phyloP scores from a whole-genome alignment of 2,888 invertebrate genomes.

The Drosophila mimica region DNA sequence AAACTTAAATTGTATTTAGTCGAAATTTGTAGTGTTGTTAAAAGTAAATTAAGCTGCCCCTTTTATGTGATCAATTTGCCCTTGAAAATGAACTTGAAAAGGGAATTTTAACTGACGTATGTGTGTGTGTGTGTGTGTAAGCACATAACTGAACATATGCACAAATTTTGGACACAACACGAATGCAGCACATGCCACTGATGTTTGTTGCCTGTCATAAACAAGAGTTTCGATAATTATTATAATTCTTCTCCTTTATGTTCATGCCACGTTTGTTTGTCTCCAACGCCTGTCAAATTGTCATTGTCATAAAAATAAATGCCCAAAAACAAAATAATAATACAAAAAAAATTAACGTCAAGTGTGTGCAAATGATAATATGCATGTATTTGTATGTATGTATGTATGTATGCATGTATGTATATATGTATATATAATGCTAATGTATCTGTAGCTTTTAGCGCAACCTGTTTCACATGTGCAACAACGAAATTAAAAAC shows the following conservation, averaged over 20 bases:
- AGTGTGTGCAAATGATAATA: slow-evolving; percentile 67
- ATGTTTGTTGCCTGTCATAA: slow-evolving; percentile 54
- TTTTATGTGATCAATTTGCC: slow-evolving; percentile 20
- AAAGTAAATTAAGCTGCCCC: slow-evolving; percentile 9
- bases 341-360: slow-evolving; percentile 50
- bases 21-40: neutral
- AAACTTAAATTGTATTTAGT: neutral
- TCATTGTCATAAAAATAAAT: slow-evolving; percentile 73
- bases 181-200: slow-evolving; percentile 54
- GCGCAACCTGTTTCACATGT: slow-evolving; percentile 69
- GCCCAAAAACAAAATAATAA: slow-evolving; percentile 48
- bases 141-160: slow-evolving; percentile 25
- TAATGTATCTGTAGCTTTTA: slow-evolving; percentile 31
- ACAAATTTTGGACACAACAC: slow-evolving; percentile 18
- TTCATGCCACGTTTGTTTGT: slow-evolving; percentile 38
- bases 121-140: neutral
- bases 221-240: slow-evolving; percentile 69
- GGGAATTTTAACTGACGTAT: neutral
- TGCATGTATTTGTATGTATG: neutral
- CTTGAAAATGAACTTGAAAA: slow-evolving; percentile 41
- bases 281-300: slow-evolving; percentile 68
- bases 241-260: slow-evolving; percentile 54
- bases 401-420: neutral
- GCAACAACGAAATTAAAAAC: slow-evolving; percentile 33
- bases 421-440: slow-evolving; percentile 13